Base-by-base conservation (phyloP, 2,797 vertebrate species). In the Distichodus sexfasciatus region DNA sequence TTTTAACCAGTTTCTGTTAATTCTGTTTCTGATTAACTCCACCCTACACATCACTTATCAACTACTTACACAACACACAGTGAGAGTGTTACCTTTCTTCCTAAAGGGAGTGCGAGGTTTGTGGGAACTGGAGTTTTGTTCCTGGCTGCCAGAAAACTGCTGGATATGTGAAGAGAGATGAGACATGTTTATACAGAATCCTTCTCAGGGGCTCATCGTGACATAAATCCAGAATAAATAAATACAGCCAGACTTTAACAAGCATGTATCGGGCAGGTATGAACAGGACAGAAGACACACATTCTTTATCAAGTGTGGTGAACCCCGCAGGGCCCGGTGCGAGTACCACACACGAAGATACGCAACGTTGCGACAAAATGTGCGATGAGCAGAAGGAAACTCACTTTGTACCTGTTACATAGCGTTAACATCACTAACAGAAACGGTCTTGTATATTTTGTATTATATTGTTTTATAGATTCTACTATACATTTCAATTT, bases 41-140 rank as follows among this genome's bases (percentile, higher is more conserved):
- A n/a, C n/a, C n/a, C n/a, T n/a, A n/a, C n/a, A n/a, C n/a, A n/a
- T n/a, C n/a, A n/a, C n/a, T n/a, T n/a, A n/a, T n/a, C n/a, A n/a
- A n/a, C n/a, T n/a, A n/a, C n/a, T n/a, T n/a, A n/a, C n/a, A n/a
- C n/a, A 28, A 65, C 3, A 48, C 19, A 54, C 2, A 44, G 7
- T 14, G 12, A 14, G 29, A 51, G 9, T 10, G 58, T 69, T 67
- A 83, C 82, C 79, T 41, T 66, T 78, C 61, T 70, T 71, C 36
- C 66, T 72, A 76, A 76, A 64, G 3, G 69, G 69, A 7, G 46
- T 17, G 36, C 28, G 51, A n/a, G 28, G 29, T 2, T 71, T 63
- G 23, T 58, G 44, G 24, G 70, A 69, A 58, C 69, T 12, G 2
- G 44, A 28, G 8, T 47, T 61, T 24, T 74, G 72, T 9, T 77